These are phyloP conservation scores for Nudaria mundana DNA, from an alignment of 2,888 invertebrate genomes.

Conservation along the genomic window DNA sequence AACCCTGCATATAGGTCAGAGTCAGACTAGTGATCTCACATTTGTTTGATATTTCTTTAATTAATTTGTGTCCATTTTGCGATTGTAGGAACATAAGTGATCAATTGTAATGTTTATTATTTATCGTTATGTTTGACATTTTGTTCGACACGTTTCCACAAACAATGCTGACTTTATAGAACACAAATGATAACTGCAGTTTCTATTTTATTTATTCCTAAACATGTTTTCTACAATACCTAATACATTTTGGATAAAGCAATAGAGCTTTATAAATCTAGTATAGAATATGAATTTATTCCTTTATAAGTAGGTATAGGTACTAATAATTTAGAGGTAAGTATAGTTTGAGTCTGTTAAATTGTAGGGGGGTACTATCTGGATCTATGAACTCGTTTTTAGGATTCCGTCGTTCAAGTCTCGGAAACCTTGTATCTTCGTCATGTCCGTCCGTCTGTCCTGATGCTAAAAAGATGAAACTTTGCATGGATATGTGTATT, in stretches of 20 bases:
- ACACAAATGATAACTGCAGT: constrained; percentile 10
- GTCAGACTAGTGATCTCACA: constrained; percentile 29
- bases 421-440: too few relatives aligned
- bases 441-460: too few relatives aligned
- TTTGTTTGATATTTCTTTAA: constrained; percentile 28
- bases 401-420: too few relatives aligned
- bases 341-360: too few relatives aligned
- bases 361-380: too few relatives aligned
- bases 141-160: constrained; percentile 7
- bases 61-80: constrained; percentile 29
- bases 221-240: constrained; percentile 2
- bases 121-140: constrained; percentile 13
- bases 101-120: constrained; percentile 32
- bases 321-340: too few relatives aligned
- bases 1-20: constrained; percentile 13
- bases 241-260: neutral
- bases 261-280: too few relatives aligned
- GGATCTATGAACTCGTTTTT: too few relatives aligned
- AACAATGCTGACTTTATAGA: constrained; percentile 13
- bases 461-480: too few relatives aligned
- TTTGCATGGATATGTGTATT: too few relatives aligned
- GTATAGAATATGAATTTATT: too few relatives aligned
- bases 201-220: constrained; percentile 12
- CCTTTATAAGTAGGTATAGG: too few relatives aligned
- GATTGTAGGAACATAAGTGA: constrained; percentile 21